A percentile compares a stretch with the other conserved stretches of the same genome.
Evolutionary conservation across 2,888 invertebrate genomes (phyloP).

Genomic region (Apamea epomidion): DNA sequence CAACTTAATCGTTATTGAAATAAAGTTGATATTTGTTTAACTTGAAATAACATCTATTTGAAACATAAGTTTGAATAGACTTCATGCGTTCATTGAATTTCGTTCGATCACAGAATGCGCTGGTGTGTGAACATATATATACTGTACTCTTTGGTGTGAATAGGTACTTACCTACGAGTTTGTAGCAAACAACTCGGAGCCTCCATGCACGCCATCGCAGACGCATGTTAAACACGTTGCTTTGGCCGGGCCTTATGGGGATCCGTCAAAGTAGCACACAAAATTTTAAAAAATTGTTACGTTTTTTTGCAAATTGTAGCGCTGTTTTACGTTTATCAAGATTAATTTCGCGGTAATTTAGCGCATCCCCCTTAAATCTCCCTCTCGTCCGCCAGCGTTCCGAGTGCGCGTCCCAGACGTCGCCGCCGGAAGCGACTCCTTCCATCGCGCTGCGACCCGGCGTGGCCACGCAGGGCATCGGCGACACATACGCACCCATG

Average conservation of each 20-base stretch:
- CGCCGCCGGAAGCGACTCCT: fast-evolving
- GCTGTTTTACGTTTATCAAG: not conserved
- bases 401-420: not conserved
- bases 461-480: constrained; percentile 66
- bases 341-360: not conserved
- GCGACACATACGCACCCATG: constrained; percentile 63
- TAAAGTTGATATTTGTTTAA: no score
- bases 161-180: not conserved
- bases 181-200: not conserved
- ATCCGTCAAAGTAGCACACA: not conserved
- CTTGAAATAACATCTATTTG: no score
- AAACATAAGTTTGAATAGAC: no score
- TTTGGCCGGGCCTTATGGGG: not conserved
- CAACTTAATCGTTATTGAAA: no score
- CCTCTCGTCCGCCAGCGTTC: not conserved
- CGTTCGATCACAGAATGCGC: not conserved
- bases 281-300: not conserved
- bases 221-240: not conserved
- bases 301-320: not conserved
- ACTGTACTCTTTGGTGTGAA: not conserved
- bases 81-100: not conserved
- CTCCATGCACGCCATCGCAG: not conserved
- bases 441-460: constrained; percentile 16
- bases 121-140: not conserved
- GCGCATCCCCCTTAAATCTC: not conserved